A percentile compares a stretch with the other conserved stretches of the same genome.
Evolutionary conservation across 2,797 vertebrate species (phyloP).

Genomic region (Enteromius thamalakanensis): DNA sequence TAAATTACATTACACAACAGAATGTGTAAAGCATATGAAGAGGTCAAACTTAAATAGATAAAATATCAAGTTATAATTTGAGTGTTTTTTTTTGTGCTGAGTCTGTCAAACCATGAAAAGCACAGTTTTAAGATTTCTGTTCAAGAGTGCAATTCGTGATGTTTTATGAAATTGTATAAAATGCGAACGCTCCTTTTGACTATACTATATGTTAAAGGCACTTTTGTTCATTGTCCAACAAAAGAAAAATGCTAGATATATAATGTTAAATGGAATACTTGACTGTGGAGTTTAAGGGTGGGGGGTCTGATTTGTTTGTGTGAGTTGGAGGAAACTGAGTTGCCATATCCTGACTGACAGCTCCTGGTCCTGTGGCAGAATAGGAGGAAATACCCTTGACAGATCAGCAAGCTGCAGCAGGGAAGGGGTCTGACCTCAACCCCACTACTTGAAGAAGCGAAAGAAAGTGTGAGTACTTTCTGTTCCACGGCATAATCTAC

Average conservation of each 20-base stretch:
- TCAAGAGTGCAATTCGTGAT: background rate
- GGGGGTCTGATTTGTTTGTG: constrained; percentile 4
- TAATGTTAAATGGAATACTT: background rate
- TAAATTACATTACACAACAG: background rate
- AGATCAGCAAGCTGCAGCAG: constrained; percentile 77
- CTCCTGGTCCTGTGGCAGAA: constrained; percentile 65
- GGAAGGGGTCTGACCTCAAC: constrained; percentile 58
- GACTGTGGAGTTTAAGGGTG: background rate
- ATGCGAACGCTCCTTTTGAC: background rate
- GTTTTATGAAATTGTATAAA: background rate
- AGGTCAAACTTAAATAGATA: background rate
- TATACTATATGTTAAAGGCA: background rate
- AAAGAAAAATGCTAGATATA: background rate
- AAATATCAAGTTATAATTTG: no score
- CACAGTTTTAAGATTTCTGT: background rate
- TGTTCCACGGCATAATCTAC: background rate
- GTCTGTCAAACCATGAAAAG: background rate
- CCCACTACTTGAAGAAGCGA: constrained; percentile 38
- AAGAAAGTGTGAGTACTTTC: constrained; percentile 10
- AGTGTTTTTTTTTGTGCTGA: background rate
- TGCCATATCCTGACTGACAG: constrained; percentile 67
- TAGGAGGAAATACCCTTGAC: constrained; percentile 77
- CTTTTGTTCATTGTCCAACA: background rate
- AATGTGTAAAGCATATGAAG: background rate
- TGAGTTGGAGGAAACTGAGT: constrained; percentile 64